Base-by-base conservation (phyloP, 2,113 vertebrate species). In the Menura novaehollandiae region DNA sequence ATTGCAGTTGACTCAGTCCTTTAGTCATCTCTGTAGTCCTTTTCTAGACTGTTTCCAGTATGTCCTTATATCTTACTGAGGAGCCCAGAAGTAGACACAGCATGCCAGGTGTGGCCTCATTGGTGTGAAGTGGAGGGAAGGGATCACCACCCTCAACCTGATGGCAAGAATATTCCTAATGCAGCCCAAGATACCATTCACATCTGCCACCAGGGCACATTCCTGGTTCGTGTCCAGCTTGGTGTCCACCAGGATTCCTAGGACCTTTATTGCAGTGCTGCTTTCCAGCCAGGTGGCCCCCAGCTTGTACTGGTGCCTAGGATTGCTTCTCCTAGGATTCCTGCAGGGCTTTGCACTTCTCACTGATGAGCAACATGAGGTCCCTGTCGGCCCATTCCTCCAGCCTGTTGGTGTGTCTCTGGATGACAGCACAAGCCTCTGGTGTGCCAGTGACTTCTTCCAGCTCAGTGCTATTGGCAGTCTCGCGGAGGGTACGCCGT, bases 401-500 rank as follows among this genome's bases (percentile, higher is more conserved):
- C 47, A 59, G 26, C 11, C 8, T 75, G 26, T 35, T 11, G 2
- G 5, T 23, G 16, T 66, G 53, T 28, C 15, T 66, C 47, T 72
- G 58, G 21, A 67, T 44, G 47, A 21, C 32, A 67, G 19, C 35
- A 49, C 15, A 53, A 68, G 52, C 5, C 8, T 75, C 47, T 32
- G 28, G 11, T 43, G 10, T 6, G 0, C 46, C 22, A 91, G 17
- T 15, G 16, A 32, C 44, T 95, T 35, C 20, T 80, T 15, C 20
- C 33, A 33, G 3, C 7, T 69, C 55, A 2, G 1, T 49, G 18
- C 47, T 10, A 7, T 58, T n/a, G 60, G 23, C 13, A 43, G 7
- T 32, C 17, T 83, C 6, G 0, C 21, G 62, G 46, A 47, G 9
- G 26, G 16, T 22, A 37, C 1, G 0, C 5, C 78, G 24, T 80